Percentiles rank a stretch among this genome's conserved stretches.
phyloP scores from a whole-genome alignment of 2,888 invertebrate genomes.

The Cheilosia urbana region DNA sequence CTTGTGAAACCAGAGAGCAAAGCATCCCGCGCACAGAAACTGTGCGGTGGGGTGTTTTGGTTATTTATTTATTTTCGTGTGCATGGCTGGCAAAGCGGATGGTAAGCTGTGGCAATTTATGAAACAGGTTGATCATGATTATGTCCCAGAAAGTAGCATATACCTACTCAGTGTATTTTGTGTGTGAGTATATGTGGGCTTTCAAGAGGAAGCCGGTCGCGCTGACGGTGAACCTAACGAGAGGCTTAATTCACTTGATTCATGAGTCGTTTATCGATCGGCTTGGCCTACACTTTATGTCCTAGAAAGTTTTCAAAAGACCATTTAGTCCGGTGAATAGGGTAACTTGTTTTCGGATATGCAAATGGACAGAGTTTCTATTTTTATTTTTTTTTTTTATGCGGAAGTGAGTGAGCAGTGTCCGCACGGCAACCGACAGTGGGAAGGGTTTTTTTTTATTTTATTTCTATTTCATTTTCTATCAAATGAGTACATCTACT shows the following conservation, averaged over 20 bases:
- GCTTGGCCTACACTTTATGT: conserved; percentile 64
- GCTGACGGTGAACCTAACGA: neutral
- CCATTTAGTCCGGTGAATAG: neutral
- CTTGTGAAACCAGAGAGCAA: conserved; percentile 50
- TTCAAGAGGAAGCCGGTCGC: conserved; percentile 39
- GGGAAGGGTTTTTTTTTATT: too few species aligned
- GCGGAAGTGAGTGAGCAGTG: too few species aligned
- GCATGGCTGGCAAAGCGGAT: conserved; percentile 35
- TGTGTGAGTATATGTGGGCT: neutral
- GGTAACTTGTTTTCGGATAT: conserved; percentile 4
- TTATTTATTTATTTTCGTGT: conserved; percentile 22
- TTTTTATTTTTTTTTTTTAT: neutral
- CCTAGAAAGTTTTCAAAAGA: conserved; percentile 55
- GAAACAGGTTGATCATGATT: conserved; percentile 75
- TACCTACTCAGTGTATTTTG: conserved; percentile 27
- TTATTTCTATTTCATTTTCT: too few species aligned
- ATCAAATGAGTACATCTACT: too few species aligned
- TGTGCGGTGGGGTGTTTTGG: conserved; percentile 17
- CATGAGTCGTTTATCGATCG: conserved; percentile 51
- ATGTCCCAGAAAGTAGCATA: conserved; percentile 64
- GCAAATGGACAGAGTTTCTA: neutral
- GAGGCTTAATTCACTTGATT: conserved; percentile 36
- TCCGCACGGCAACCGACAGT: too few species aligned
- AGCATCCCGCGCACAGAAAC: conserved; percentile 48
- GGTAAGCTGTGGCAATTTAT: conserved; percentile 60